Evolutionary conservation across 2,113 vertebrate genomes (phyloP), one percentile per base, ranked within the genome.

Genomic region (Psilopsiagon aymara): DNA sequence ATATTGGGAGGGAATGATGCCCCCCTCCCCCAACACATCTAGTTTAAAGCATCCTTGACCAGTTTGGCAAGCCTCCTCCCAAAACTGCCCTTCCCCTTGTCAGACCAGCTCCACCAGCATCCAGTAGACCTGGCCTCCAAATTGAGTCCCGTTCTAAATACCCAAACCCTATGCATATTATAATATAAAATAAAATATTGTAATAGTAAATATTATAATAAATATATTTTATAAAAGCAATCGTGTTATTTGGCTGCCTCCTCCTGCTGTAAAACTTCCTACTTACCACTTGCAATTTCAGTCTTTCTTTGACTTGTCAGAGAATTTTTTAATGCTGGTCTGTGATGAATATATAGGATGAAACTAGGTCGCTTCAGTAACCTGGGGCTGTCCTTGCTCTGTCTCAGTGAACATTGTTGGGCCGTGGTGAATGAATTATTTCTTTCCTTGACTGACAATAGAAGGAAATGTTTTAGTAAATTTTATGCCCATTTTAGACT

Each of bases 331-430:
- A 52, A 73, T 87, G 84, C 62, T 79, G 66, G 84, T 95, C 41
- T 73, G 83, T 94, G 67, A 78, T 91, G 91, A 96, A 95, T 84
- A 92, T 82, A 63, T 90, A 91, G 90, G 82, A 93, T 93, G 78
- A 97, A 97, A 96, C 63, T 96, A 96, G 94, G 95, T 96, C 96
- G 94, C 87, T 94, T 96, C 95, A 90, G 82, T 96, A 96, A 96
- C 95, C 96, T 91, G 95, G 63, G 96, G 95, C 96, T 96, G 92
- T 94, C 96, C 96, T 88, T 95, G 84, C 94, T 97, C 91, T 97
- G 91, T 97, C 89, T 96, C 95, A 95, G 81, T 89, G 94, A 97
- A 79, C 89, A 95, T 43, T 94, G 95, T 91, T 92, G 94, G 95
- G 80, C 93, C 57, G 35, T 91, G 78, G 84, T 96, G 94, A 97